Base-by-base conservation (phyloP, 2,797 vertebrate genomes). In the Triplophysa bombifrons region DNA sequence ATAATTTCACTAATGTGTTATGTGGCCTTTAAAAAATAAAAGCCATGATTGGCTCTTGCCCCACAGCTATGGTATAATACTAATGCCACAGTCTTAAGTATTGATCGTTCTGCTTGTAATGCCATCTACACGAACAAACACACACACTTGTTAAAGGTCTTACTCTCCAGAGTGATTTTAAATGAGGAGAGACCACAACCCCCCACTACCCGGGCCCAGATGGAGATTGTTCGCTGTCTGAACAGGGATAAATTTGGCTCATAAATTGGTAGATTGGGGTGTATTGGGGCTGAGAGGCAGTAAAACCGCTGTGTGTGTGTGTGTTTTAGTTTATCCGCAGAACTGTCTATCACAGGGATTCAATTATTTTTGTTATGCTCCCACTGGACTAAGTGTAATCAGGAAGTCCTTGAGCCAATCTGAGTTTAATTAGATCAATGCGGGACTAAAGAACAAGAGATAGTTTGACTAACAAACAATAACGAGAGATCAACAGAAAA, bases 291-390 rank as follows among this genome's bases (percentile, higher is more conserved):
- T 61, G 56, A 78, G n/a, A 63, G 50, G 38, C 69, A 58, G 58
- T 69, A 60, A 77, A 70, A 77, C 19, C 25, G n/a, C 61, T 38
- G 22, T 72, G 14, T 70, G 58, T 48, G 76, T 72, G 76, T 72
- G 68, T 30, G 76, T 27, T 78, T 55, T 5, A 55, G 30, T 53
- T 79, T 84, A 85, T 86, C 87, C 84, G 68, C 74, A 69, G 74
- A 38, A 63, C 86, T 80, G 85, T 86, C 85, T 85, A 68, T 86
- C 85, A 76, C 61, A 58, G 74, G 63, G 86, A 89, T 89, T 85
- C 74, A 76, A 88, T 89, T 87, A 86, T 34, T 74, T 63, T 80
- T 66, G 64, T 11, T 61, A 78, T 87, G 82, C 84, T 84, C 80
- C 83, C 73, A 64, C 63, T 82, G 72, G 82, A 88, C 84, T 86